Conservation (phyloP, 2,888 invertebrate species). For the Leptothorax acervorum region DNA sequence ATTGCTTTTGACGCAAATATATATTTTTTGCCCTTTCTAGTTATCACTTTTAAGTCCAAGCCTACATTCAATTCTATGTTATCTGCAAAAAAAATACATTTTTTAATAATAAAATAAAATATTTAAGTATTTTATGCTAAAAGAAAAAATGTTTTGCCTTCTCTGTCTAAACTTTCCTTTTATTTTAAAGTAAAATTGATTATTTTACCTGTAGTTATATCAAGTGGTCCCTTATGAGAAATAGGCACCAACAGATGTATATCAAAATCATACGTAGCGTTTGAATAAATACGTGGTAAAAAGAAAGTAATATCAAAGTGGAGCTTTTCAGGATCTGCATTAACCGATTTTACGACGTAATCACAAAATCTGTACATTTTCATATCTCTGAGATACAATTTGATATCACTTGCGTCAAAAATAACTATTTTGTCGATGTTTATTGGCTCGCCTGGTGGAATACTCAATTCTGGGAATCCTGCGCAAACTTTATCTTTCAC, state of each 20-base stretch:
- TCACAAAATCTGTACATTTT: background rate
- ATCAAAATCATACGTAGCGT: background rate
- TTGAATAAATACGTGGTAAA: fast-evolving
- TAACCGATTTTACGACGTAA: background rate
- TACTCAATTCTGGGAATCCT: background rate
- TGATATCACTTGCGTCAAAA: background rate
- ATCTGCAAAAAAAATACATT: background rate
- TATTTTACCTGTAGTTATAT: background rate
- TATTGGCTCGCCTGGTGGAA: background rate
- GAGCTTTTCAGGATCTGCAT: background rate
- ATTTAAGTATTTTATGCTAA: background rate
- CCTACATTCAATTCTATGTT: background rate
- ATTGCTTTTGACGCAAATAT: background rate
- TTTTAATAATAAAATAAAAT: background rate
- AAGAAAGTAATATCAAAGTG: background rate
- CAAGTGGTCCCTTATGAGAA: background rate
- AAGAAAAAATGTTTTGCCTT: background rate
- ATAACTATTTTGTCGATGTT: background rate
- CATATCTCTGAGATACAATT: background rate
- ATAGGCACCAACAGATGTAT: background rate
- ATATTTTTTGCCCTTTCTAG: background rate
- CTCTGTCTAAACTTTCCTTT: background rate
- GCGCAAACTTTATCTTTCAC: background rate
- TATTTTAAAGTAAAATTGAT: background rate
- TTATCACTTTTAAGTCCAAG: background rate